Conservation (phyloP, 2,888 invertebrate species). For the Xylota segnis region DNA sequence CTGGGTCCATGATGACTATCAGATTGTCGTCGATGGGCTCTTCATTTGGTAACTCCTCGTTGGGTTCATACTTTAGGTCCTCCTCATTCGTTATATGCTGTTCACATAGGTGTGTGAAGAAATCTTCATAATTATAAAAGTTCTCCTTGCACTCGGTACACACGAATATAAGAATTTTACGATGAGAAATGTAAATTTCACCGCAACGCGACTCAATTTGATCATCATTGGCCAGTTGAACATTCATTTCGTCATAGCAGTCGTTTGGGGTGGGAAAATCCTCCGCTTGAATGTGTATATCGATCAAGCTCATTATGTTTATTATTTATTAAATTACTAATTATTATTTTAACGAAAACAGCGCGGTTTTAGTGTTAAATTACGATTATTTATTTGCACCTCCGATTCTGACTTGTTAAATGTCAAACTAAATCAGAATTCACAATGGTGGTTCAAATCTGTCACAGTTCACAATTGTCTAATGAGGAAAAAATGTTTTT, state of each 20-base stretch:
- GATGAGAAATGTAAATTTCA: constrained; percentile 74
- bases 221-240: constrained; percentile 46
- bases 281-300: constrained; percentile 53
- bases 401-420: constrained; percentile 3
- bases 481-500: not conserved
- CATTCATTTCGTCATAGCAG: constrained; percentile 48
- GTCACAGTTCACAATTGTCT: constrained; percentile 1
- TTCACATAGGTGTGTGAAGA: constrained; percentile 64
- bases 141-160: constrained; percentile 71
- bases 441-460: not conserved
- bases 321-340: not conserved
- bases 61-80: constrained; percentile 26
- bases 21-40: constrained; percentile 33
- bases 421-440: not conserved
- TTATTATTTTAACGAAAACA: constrained; percentile 3
- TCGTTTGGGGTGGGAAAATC: constrained; percentile 15
- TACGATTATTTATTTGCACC: constrained; percentile 5
- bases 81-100: constrained; percentile 47
- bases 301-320: constrained; percentile 58
- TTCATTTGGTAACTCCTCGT: constrained; percentile 3
- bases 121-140: constrained; percentile 53
- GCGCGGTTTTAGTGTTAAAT: not conserved
- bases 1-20: constrained; percentile 7
- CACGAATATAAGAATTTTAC: constrained; percentile 56
- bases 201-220: constrained; percentile 70